Percentiles rank a stretch among this genome's conserved stretches.
Conservation (phyloP, 2,888 invertebrate genomes). For the Standfussiana lucernea region DNA sequence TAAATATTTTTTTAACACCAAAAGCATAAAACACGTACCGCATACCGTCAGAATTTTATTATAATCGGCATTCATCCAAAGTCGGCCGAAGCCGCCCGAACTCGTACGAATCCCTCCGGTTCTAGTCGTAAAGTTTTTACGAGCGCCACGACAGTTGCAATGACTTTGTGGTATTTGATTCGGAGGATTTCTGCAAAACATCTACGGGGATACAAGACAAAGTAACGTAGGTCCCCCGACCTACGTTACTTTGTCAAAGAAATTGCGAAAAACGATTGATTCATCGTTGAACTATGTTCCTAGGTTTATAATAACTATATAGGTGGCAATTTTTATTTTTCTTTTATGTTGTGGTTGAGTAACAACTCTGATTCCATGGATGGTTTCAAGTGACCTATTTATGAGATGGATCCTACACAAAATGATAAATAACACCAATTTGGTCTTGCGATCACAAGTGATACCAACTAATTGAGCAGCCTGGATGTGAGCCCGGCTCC, state of each 20-base stretch:
- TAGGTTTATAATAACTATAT: neutral
- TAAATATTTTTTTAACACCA: neutral
- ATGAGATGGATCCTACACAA: neutral
- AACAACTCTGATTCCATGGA: neutral
- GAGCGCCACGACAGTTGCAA: conserved; percentile 47
- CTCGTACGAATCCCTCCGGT: conserved; percentile 5
- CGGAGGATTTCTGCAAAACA: conserved; percentile 2
- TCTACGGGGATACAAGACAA: neutral
- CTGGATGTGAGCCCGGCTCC: neutral
- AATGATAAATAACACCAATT: neutral
- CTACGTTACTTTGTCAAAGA: too few species aligned
- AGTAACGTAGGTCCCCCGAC: neutral
- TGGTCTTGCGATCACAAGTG: neutral
- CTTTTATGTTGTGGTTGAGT: neutral
- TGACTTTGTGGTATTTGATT: conserved; percentile 62
- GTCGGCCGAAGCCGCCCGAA: conserved; percentile 8
- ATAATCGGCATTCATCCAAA: conserved; percentile 13
- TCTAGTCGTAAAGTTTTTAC: conserved; percentile 60
- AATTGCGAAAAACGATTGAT: neutral
- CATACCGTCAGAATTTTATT: conserved; percentile 4
- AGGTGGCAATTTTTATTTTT: too few species aligned
- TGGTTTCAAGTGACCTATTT: neutral
- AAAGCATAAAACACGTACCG: neutral
- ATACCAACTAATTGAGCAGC: neutral
- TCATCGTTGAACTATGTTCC: neutral